Evolutionary conservation across 2,888 invertebrate genomes (phyloP), one percentile per base, ranked within the genome.

Genomic region (Meandrusa payeni): DNA sequence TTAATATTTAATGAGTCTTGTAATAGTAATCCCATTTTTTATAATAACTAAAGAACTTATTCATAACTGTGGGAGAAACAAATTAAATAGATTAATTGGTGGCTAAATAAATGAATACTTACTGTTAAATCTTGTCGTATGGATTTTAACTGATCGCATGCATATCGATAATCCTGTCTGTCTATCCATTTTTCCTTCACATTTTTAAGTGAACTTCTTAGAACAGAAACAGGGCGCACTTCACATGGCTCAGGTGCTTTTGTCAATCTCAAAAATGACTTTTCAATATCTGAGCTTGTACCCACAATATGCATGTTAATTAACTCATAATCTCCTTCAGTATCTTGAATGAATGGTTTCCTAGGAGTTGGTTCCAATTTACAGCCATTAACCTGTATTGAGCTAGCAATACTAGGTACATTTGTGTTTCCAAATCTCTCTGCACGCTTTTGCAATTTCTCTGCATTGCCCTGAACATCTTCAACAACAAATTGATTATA

Each of bases 121-220:
- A 97, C 99, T 50, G 99, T 99, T 61, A 99, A 90, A 91, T 99
- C 99, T 88, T 99, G 99, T 59, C 99, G 89, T 56, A 99, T 98
- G 4, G 98, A 98, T 83, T 99, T 99, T 44, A 99, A 89, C 83
- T 99, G 99, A 90, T 99, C 98, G 89, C 98, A 99, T 47, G 97
- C 95, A 89, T 97, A 99, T 81, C 93, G 93, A 82, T 99, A 99
- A 86, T 99, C 98, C 69, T 94, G 94, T 64, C 94, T 95, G 43
- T 92, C 90, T 53, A 93, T 91, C 97, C 99, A 99, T 63, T 94
- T 93, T 29, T 92, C 90, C 81, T 98, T 97, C 5, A 99, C 98
- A 88, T 95, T 94, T 68, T 91, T 92, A 64, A 99, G 89, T 29
- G 99, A 95, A 70, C 91, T 92, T 60, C 90, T 90, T 48, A 99